Percentiles rank a stretch among this genome's conserved stretches.
Conservation (phyloP, 2,888 invertebrate genomes). For the Pandemis corylana region DNA sequence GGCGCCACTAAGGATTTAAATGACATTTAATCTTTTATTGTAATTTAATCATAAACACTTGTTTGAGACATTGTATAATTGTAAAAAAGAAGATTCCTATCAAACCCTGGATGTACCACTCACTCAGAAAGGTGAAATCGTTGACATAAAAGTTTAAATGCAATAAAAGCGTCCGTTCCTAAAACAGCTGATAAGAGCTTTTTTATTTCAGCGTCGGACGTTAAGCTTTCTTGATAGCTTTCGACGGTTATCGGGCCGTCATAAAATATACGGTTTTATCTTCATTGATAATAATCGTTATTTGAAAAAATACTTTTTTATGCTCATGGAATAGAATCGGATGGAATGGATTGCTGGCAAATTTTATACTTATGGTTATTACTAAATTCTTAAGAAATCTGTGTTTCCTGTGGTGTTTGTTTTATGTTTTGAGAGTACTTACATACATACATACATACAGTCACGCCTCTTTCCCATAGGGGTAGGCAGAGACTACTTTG, state of each 20-base stretch:
- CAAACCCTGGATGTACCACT: slow-evolving; percentile 9
- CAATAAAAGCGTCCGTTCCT: slow-evolving; percentile 44
- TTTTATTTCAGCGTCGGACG: slow-evolving; percentile 44
- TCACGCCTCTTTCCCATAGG: too few species aligned
- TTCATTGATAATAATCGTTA: slow-evolving; percentile 36
- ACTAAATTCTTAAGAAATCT: neutral
- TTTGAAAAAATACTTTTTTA: slow-evolving; percentile 19
- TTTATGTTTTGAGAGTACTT: too few species aligned
- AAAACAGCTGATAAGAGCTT: slow-evolving; percentile 46
- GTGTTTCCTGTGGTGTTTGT: too few species aligned
- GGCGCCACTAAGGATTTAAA: neutral
- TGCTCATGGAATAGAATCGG: neutral
- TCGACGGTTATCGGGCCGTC: slow-evolving; percentile 33
- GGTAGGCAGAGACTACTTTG: too few species aligned
- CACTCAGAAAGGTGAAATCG: slow-evolving; percentile 32
- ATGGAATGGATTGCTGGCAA: neutral
- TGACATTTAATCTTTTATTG: too few species aligned
- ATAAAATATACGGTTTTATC: slow-evolving; percentile 37
- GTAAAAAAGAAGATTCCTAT: neutral
- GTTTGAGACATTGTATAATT: neutral
- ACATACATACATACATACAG: too few species aligned
- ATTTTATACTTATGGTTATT: neutral
- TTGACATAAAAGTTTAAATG: slow-evolving; percentile 46
- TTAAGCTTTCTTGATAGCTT: slow-evolving; percentile 41
- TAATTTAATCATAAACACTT: neutral